phyloP scores from a whole-genome alignment of 2,888 invertebrate genomes.

The Agriopis marginaria region DNA sequence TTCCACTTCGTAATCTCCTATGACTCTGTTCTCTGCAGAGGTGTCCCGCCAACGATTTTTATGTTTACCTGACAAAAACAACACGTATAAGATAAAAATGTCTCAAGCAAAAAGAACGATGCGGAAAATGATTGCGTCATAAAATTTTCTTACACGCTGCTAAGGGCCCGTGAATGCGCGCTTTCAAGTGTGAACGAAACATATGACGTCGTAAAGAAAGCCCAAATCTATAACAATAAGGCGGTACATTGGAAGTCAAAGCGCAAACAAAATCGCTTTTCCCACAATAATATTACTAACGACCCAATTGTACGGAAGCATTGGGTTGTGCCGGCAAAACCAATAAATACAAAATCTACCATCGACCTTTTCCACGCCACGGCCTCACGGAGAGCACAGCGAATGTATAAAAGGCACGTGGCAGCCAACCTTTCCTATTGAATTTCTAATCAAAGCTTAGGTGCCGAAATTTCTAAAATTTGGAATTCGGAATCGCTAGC shows the following conservation, averaged over 20 bases:
- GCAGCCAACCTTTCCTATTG: slow-evolving; percentile 68
- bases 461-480: slow-evolving; percentile 65
- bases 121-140: slow-evolving; percentile 66
- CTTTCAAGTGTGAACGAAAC: slow-evolving; percentile 72
- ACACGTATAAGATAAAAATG: slow-evolving; percentile 54
- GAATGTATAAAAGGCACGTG: slow-evolving; percentile 74
- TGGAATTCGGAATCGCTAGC: slow-evolving; percentile 48
- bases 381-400: slow-evolving; percentile 63
- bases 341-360: slow-evolving; percentile 83
- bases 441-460: slow-evolving; percentile 67
- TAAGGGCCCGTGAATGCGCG: slow-evolving; percentile 67
- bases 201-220: slow-evolving; percentile 74
- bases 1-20: slow-evolving; percentile 90
- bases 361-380: slow-evolving; percentile 70
- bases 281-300: slow-evolving; percentile 85
- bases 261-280: slow-evolving; percentile 83
- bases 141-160: slow-evolving; percentile 65
- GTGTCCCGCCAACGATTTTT: slow-evolving; percentile 86
- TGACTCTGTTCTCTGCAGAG: slow-evolving; percentile 87
- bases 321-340: slow-evolving; percentile 78
- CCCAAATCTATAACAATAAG: slow-evolving; percentile 81
- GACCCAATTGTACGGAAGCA: slow-evolving; percentile 83
- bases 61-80: slow-evolving; percentile 80
- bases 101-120: slow-evolving; percentile 55
- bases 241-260: slow-evolving; percentile 80